phyloP scores from a whole-genome alignment of 1,140 invertebrate genomes.

The Drosophila ironensis region DNA sequence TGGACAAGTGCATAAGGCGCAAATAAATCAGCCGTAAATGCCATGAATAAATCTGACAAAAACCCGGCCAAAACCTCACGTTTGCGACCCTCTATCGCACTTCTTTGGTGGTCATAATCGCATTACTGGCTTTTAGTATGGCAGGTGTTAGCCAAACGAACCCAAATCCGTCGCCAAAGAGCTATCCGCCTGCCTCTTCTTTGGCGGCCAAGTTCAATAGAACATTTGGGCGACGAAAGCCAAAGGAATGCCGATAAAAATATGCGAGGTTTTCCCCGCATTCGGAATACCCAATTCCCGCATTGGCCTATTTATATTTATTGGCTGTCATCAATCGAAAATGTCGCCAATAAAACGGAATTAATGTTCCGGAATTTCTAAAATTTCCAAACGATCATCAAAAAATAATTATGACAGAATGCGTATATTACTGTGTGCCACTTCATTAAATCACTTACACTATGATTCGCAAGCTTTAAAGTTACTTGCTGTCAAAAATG shows the following conservation, averaged over 20 bases:
- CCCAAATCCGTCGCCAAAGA: slow-evolving; percentile 1
- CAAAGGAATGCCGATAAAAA: neutral
- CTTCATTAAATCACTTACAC: too few relatives aligned
- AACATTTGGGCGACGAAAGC: slow-evolving; percentile 9
- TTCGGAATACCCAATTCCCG: slow-evolving; percentile 9
- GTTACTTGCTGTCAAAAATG: neutral
- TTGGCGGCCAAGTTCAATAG: slow-evolving; percentile 42
- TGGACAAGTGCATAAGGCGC: slow-evolving; percentile 41
- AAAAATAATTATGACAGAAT: too few relatives aligned
- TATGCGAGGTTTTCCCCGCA: neutral
- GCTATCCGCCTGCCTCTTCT: neutral
- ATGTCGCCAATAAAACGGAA: neutral
- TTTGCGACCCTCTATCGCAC: neutral
- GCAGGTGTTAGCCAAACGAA: slow-evolving; percentile 21
- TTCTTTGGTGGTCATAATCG: neutral
- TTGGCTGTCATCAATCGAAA: neutral
- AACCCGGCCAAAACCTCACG: slow-evolving; percentile 15
- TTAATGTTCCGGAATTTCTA: neutral
- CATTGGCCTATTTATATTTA: neutral
- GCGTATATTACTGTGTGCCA: too few relatives aligned
- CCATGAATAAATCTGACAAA: slow-evolving; percentile 31
- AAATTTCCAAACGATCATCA: neutral
- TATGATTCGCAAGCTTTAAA: too few relatives aligned
- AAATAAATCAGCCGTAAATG: slow-evolving; percentile 31
- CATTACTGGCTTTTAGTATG: neutral